Percentiles rank a stretch among this genome's conserved stretches.
These are phyloP conservation scores for Rapana venosa DNA, from an alignment of 2,888 invertebrate species.

Conservation along the genomic window DNA sequence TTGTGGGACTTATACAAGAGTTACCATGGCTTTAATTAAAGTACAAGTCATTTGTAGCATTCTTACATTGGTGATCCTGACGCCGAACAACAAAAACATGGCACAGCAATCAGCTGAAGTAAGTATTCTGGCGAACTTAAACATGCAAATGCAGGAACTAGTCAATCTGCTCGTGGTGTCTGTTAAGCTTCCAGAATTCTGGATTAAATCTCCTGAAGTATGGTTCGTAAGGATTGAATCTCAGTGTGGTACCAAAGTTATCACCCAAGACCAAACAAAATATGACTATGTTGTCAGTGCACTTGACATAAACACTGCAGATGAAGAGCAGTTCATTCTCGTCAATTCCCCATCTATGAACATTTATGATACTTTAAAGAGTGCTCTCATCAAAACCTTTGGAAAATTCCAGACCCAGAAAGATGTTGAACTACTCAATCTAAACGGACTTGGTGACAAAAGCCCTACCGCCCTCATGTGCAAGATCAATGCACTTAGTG, in stretches of 20 bases:
- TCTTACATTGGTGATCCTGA: no score
- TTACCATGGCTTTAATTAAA: no score
- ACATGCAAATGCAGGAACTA: no score
- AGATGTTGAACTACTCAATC: neutral
- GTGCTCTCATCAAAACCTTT: slow-evolving; percentile 9
- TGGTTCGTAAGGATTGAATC: neutral
- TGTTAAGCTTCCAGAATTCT: slow-evolving; percentile 1
- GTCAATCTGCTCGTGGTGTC: no score
- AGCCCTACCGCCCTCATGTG: neutral
- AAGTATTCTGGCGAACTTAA: no score
- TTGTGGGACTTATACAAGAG: no score
- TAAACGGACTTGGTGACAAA: neutral
- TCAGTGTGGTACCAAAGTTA: neutral
- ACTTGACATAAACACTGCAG: neutral
- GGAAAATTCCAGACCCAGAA: slow-evolving; percentile 26
- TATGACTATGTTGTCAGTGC: neutral
- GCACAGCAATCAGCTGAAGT: no score
- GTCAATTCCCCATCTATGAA: neutral
- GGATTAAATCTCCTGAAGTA: neutral
- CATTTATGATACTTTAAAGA: neutral
- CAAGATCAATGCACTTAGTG: neutral
- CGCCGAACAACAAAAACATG: no score
- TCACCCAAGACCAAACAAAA: neutral
- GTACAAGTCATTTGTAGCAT: no score
- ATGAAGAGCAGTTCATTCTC: neutral